Conservation (phyloP, 2,888 invertebrate genomes). For the Dyspetes luteomarginatus region DNA sequence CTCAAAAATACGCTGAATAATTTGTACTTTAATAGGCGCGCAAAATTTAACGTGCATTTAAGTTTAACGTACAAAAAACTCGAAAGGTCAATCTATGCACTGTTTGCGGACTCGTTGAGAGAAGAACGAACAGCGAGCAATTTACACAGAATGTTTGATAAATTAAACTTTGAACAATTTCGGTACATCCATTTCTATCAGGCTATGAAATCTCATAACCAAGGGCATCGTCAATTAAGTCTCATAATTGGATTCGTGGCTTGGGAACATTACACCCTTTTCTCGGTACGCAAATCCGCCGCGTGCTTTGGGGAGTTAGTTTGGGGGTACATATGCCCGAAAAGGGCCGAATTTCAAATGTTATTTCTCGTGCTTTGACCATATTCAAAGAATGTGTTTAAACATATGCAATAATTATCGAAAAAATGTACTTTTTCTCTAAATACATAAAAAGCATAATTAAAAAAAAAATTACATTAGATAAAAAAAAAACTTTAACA, state of each 20-base stretch:
- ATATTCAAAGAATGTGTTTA: no score
- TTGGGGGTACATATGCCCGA: background rate
- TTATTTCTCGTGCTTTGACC: background rate
- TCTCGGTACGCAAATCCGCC: background rate
- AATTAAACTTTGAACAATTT: slow-evolving; percentile 33
- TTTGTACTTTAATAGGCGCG: no score
- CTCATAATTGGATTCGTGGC: slow-evolving; percentile 38
- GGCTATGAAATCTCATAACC: background rate
- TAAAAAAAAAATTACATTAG: no score
- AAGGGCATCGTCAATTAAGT: slow-evolving; percentile 29
- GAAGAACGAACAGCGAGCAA: background rate
- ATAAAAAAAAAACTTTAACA: no score
- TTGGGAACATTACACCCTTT: slow-evolving; percentile 6
- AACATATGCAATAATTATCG: no score
- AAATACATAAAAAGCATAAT: no score
- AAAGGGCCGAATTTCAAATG: background rate
- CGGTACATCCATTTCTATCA: background rate
- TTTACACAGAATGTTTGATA: slow-evolving; percentile 9
- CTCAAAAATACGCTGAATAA: no score
- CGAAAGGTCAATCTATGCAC: background rate
- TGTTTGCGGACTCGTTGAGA: background rate
- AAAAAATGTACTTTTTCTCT: no score
- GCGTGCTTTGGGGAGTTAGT: background rate
- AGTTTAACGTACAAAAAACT: background rate
- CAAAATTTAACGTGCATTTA: background rate